These are phyloP conservation scores for Acrocephalus scirpaceus DNA, from an alignment of 2,797 vertebrate genomes.

Conservation along the genomic window DNA sequence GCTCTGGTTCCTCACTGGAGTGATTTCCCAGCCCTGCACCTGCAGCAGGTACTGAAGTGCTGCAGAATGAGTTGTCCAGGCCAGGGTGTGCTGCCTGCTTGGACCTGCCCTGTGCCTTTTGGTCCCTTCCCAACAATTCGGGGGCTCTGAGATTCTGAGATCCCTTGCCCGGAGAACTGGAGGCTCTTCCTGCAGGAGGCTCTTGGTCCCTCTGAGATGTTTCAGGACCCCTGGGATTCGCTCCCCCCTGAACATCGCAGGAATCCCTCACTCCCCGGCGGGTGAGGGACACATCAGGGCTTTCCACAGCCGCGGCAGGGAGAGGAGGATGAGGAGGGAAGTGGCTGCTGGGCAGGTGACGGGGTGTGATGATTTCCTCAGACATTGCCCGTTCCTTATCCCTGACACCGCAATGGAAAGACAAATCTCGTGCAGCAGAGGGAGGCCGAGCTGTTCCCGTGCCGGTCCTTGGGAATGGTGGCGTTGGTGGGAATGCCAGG, in stretches of 20 bases:
- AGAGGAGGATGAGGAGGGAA: neutral
- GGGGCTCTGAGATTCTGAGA: neutral
- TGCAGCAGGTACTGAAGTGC: neutral
- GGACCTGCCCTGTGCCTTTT: neutral
- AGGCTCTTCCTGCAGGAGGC: neutral
- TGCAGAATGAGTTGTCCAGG: neutral
- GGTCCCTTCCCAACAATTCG: neutral
- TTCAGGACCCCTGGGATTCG: neutral
- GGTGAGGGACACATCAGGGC: neutral
- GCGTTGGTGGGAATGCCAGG: neutral
- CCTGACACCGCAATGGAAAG: neutral
- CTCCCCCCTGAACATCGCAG: neutral
- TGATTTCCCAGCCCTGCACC: neutral
- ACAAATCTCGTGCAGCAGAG: neutral
- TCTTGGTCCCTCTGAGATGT: neutral
- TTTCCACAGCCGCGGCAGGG: neutral
- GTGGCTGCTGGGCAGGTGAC: neutral
- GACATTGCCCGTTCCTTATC: neutral
- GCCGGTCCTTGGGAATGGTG: neutral
- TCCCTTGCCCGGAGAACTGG: neutral
- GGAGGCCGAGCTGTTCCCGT: neutral
- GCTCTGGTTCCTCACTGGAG: fast-evolving
- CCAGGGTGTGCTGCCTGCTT: fast-evolving
- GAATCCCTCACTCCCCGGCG: fast-evolving
- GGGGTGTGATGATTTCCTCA: neutral